Base-by-base conservation (phyloP, 2,797 vertebrate species). In the Sebastes kiyomatsui region DNA sequence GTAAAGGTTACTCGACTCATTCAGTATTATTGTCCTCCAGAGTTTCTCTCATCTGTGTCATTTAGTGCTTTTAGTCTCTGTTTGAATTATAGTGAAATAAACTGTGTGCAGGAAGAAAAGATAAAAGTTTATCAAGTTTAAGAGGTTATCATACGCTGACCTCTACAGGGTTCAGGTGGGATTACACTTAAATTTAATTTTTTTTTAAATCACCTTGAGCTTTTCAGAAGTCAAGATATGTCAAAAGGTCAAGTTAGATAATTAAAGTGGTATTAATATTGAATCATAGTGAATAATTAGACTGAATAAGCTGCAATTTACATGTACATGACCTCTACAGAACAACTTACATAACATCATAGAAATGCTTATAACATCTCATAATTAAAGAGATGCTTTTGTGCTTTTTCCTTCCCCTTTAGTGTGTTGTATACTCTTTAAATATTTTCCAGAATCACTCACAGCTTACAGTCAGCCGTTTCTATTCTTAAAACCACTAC, bases 121-220 rank as follows among this genome's bases (percentile, higher is more conserved):
- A 33, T 33, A 0, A 33, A 10, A 33, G 32, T 33, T 33, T 33
- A 33, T 54, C 1, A 16, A 27, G 1, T 78, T 60, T 28, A 12
- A 72, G 22, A 72, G 11, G 32, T 77, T 67, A 85, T 88, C 79
- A 77, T 56, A 88, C 87, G 83, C 89, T 94, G 93, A 89, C 94
- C 89, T 91, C 93, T 94, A 68, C 83, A 92, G 94, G 92, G 27
- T 46, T 65, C 28, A 46, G 20, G 38, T 70, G 72, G 64, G 76
- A 91, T 77, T 87, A 72, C 88, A 79, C 5, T 20, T 28, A 20
- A 60, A 60, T 23, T 4, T 4, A 0, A 3, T 4, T 11, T 33
- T 33, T 33, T 33, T 33, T 4, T 4, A 33, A 33, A 33, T 60
- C 8, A 60, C 1, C 3, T 6, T 20, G 27, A 60, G 25, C 56